These are phyloP conservation scores for Siniperca knerii DNA, from an alignment of 2,113 vertebrate species.

Conservation along the genomic window DNA sequence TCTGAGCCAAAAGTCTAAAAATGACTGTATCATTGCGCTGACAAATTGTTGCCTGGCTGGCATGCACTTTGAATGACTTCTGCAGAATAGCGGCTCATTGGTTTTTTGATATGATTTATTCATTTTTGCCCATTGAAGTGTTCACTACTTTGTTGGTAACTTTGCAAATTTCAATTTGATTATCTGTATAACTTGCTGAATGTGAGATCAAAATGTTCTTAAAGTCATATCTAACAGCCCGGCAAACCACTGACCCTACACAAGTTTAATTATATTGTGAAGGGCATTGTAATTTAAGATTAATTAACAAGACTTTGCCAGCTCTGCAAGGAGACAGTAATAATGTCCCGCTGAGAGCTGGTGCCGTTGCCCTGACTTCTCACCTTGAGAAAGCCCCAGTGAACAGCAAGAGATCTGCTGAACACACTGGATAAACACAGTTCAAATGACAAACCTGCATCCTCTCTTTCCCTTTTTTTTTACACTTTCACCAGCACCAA, in stretches of 20 bases:
- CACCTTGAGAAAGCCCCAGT: slow-evolving; percentile 67
- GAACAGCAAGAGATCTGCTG: slow-evolving; percentile 62
- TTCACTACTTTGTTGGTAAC: background rate
- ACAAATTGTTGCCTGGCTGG: slow-evolving; percentile 31
- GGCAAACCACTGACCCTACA: background rate
- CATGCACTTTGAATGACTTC: slow-evolving; percentile 54
- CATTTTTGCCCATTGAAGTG: slow-evolving; percentile 3
- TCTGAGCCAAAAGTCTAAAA: slow-evolving; percentile 60
- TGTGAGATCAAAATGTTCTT: background rate
- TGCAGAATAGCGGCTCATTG: slow-evolving; percentile 25
- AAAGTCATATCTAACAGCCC: slow-evolving; percentile 1
- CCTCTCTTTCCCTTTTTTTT: slow-evolving; percentile 26
- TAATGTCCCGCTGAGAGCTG: slow-evolving; percentile 51
- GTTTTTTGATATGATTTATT: slow-evolving; percentile 1
- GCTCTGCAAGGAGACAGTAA: slow-evolving; percentile 53
- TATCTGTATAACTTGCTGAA: background rate
- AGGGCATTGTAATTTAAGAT: slow-evolving; percentile 54
- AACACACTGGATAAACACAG: slow-evolving; percentile 56
- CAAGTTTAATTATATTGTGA: slow-evolving; percentile 27
- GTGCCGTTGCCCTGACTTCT: slow-evolving; percentile 61
- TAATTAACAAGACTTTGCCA: slow-evolving; percentile 58
- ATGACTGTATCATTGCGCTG: slow-evolving; percentile 52
- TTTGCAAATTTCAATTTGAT: background rate
- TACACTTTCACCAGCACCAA: background rate
- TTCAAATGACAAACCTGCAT: slow-evolving; percentile 57